Conservation (phyloP, 2,888 invertebrate genomes). For the Athalia circularis region DNA sequence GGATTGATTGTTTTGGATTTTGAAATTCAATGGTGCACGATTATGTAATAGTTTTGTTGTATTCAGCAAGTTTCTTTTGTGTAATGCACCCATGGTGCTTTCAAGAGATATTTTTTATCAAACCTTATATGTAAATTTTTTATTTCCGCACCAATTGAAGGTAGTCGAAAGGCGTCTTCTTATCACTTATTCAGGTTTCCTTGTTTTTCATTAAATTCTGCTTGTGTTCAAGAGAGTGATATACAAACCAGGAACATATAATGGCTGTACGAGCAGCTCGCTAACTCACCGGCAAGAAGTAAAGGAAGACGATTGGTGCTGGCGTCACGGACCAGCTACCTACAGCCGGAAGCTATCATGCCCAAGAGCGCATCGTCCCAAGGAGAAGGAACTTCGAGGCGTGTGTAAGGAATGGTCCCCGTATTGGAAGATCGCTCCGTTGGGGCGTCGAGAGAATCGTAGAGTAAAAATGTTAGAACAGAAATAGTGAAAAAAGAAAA, state of each 20-base stretch:
- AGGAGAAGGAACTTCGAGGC: background rate
- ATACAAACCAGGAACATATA: background rate
- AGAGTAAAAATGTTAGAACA: background rate
- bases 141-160: background rate
- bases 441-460: background rate
- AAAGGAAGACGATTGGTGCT: constrained; percentile 59
- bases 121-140: no score
- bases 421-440: background rate
- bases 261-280: constrained; percentile 29
- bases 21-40: no score
- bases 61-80: no score
- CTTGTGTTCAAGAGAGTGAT: background rate
- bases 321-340: constrained; percentile 68
- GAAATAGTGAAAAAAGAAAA: background rate
- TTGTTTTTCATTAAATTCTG: no score
- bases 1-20: no score
- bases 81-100: no score
- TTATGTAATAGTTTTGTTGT: no score
- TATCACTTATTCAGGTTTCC: background rate
- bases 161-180: background rate
- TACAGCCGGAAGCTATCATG: constrained; percentile 65
- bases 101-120: no score
- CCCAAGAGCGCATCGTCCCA: constrained; percentile 51
- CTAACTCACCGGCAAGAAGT: constrained; percentile 47
- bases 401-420: constrained; percentile 19